A percentile compares a stretch with the other conserved stretches of the same genome.
Evolutionary conservation across 2,113 vertebrate species (phyloP).

Genomic region (Phylloscopus whistleri): DNA sequence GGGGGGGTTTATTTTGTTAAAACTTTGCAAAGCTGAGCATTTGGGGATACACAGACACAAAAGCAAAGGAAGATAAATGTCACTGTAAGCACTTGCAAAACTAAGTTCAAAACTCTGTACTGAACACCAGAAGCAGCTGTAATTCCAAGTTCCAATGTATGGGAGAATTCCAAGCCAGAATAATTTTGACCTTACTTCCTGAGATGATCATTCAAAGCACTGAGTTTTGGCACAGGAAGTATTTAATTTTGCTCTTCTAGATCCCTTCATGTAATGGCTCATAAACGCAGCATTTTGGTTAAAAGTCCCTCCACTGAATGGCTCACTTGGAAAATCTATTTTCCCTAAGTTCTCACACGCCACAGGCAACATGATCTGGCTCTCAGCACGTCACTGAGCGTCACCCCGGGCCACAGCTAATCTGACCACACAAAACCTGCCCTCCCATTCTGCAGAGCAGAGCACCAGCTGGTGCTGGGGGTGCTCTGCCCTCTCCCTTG

Average conservation of each 20-base stretch:
- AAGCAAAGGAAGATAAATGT: not conserved
- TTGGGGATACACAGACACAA: not conserved
- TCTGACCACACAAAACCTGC: not conserved
- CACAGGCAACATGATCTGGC: not conserved
- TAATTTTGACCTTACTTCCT: not conserved
- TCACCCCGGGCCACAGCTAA: not conserved
- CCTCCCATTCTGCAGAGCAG: not conserved
- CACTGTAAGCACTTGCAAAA: not conserved
- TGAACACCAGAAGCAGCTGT: not conserved
- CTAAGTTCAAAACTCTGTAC: not conserved
- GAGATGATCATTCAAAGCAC: not conserved
- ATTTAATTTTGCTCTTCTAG: not conserved
- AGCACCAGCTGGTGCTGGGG: not conserved
- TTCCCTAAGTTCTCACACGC: not conserved
- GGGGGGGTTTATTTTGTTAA: not conserved
- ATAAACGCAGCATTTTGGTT: not conserved
- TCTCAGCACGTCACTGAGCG: not conserved
- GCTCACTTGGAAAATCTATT: not conserved
- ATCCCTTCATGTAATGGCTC: not conserved
- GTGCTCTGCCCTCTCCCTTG: not conserved
- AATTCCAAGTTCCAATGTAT: not conserved
- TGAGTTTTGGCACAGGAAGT: accelerated
- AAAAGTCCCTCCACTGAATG: not conserved
- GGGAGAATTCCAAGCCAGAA: not conserved
- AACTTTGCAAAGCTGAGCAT: not conserved